These are phyloP conservation scores for Anthrax anthrax DNA, from an alignment of 2,888 invertebrate species.

Conservation along the genomic window DNA sequence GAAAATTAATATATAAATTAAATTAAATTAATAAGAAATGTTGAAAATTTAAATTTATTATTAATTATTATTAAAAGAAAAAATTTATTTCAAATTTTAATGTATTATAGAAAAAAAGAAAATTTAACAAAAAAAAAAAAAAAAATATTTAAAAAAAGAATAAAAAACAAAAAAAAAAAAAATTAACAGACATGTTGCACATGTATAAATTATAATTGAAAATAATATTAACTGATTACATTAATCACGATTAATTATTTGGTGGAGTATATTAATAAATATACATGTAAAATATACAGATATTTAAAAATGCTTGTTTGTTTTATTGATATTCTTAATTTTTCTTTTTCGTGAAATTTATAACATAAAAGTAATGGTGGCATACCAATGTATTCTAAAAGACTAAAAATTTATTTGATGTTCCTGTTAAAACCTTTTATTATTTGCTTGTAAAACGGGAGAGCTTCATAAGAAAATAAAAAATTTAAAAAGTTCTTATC, in stretches of 20 bases:
- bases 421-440: too few species aligned
- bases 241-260: conserved; percentile 19
- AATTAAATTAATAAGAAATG: conserved; percentile 3
- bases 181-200: conserved; percentile 17
- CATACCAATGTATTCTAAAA: too few species aligned
- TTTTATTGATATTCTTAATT: too few species aligned
- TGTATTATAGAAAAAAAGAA: not conserved
- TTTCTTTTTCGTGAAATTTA: too few species aligned
- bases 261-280: conserved; percentile 19
- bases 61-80: not conserved
- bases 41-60: too few species aligned
- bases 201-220: conserved; percentile 18
- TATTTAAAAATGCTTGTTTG: conserved; percentile 7
- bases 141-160: not conserved
- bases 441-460: too few species aligned
- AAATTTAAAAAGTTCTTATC: too few species aligned
- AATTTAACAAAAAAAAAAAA: not conserved
- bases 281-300: conserved; percentile 16
- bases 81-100: not conserved
- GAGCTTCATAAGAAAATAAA: too few species aligned
- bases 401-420: too few species aligned
- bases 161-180: conserved; percentile 3
- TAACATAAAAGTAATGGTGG: too few species aligned
- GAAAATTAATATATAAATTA: not conserved
- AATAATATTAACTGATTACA: conserved; percentile 18